Conservation (phyloP, 1,140 invertebrate species). For the Hyles vespertilio region DNA sequence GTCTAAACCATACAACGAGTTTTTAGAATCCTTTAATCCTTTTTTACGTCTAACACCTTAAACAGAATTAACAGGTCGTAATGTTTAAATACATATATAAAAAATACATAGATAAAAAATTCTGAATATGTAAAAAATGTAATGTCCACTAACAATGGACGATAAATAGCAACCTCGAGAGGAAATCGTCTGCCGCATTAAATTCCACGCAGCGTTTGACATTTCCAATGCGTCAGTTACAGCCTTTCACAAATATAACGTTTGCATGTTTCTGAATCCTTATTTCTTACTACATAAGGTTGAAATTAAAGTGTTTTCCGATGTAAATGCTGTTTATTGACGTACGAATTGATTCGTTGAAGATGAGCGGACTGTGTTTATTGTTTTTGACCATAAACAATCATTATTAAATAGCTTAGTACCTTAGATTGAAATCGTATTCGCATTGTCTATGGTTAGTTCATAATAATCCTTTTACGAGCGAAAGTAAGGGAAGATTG, state of each 20-base stretch:
- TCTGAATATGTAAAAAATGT: too few species aligned
- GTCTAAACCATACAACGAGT: too few species aligned
- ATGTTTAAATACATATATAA: too few species aligned
- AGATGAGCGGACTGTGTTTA: conserved; percentile 15
- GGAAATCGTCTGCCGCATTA: conserved; percentile 16
- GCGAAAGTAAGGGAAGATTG: too few species aligned
- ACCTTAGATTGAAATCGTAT: neutral
- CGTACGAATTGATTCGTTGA: conserved; percentile 23
- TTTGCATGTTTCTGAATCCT: conserved; percentile 5
- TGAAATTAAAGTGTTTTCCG: neutral
- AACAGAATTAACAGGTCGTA: too few species aligned
- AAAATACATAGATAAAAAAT: too few species aligned
- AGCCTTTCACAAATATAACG: neutral
- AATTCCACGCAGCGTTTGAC: conserved; percentile 23
- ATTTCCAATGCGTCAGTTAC: conserved; percentile 20
- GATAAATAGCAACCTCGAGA: conserved; percentile 16
- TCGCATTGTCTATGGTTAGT: too few species aligned
- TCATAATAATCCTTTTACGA: too few species aligned
- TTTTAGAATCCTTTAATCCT: too few species aligned
- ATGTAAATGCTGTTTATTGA: conserved; percentile 11
- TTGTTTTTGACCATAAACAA: conserved; percentile 6
- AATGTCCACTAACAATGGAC: conserved; percentile 12
- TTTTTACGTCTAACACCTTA: too few species aligned
- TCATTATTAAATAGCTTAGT: neutral
- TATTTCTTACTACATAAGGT: conserved; percentile 3